Percentiles rank a stretch among this genome's conserved stretches.
Conservation (phyloP, 2,888 invertebrate species). For the Conistra vaccinii region DNA sequence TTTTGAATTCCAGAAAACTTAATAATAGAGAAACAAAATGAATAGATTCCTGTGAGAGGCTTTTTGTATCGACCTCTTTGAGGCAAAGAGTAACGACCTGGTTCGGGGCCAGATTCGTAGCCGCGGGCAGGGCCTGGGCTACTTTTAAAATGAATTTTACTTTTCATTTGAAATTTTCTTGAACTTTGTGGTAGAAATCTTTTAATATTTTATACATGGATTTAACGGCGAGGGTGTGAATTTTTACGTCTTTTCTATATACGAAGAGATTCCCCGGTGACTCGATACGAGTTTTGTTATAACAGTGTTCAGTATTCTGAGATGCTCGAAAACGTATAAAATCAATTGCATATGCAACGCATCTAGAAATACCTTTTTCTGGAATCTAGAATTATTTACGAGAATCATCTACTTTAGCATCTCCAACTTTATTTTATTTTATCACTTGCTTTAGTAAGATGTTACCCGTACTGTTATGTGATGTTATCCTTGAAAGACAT, state of each 20-base stretch:
- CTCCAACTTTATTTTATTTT: slow-evolving; percentile 7
- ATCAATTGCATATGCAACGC: slow-evolving; percentile 43
- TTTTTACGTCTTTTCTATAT: slow-evolving; percentile 43
- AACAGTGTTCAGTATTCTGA: slow-evolving; percentile 38
- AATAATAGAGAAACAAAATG: slow-evolving; percentile 74
- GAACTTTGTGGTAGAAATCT: slow-evolving; percentile 54
- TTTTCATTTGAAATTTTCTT: slow-evolving; percentile 62
- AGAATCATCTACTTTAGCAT: background rate
- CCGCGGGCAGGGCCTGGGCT: slow-evolving; percentile 62
- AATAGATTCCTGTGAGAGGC: slow-evolving; percentile 71
- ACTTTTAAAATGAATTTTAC: slow-evolving; percentile 65
- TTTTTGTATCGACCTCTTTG: slow-evolving; percentile 71
- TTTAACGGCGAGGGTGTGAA: slow-evolving; percentile 44
- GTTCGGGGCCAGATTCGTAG: slow-evolving; percentile 70
- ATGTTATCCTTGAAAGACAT: background rate
- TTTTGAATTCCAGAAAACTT: slow-evolving; percentile 68
- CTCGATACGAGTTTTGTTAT: slow-evolving; percentile 17
- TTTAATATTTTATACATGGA: slow-evolving; percentile 56
- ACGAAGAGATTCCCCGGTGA: slow-evolving; percentile 24
- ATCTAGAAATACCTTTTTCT: slow-evolving; percentile 12
- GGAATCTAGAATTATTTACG: slow-evolving; percentile 11
- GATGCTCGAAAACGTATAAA: slow-evolving; percentile 32
- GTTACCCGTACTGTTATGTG: too few species aligned
- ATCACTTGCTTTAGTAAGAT: background rate
- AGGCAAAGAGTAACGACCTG: slow-evolving; percentile 72